Evolutionary conservation across 2,113 vertebrate genomes (phyloP), one percentile per base, ranked within the genome.

Genomic region (Trichomycterus rosablanca): DNA sequence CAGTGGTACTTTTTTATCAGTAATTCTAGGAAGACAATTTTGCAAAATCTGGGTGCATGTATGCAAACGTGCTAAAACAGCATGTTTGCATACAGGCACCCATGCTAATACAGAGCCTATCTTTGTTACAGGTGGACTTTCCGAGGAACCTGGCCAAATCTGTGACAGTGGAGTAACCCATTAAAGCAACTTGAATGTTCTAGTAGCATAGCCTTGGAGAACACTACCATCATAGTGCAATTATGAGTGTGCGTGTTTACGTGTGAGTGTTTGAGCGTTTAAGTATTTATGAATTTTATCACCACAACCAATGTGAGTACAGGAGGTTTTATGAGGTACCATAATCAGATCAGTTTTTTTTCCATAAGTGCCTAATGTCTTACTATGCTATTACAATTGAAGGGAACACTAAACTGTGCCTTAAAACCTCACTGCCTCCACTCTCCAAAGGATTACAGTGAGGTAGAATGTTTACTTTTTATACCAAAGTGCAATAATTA

Each of bases 81-180:
- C n/a, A n/a, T n/a, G n/a, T n/a, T n/a, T n/a, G n/a, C n/a, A n/a
- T n/a, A n/a, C n/a, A n/a, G n/a, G n/a, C n/a, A 9, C 5, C 14
- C 10, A n/a, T 55, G 14, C 12, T 58, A 22, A 34, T 45, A 22
- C 14, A 32, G 1, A 40, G 26, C 18, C 6, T 46, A 66, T 78
- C 52, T 66, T 75, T 32, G 0, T 81, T 87, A 58, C 67, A 98
- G 95, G 95, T 98, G 72, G 94, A 98, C 83, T 98, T 88, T 67
- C 95, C 95, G 76, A 89, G 95, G 81, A 98, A 97, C 74, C 79
- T 98, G 81, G 94, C 95, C 81, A 98, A 98, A 78, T 98, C 95
- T 75, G 95, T 98, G 63, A 98, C 95, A 0, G 94, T 97, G 77
- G 94, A 98, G 74, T 98, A 86, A 86, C 58, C 34, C 9, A 16